Percentiles rank a stretch among this genome's conserved stretches.
Evolutionary conservation across 1,140 invertebrate genomes (phyloP).

Genomic region (Pteromalus puparum): DNA sequence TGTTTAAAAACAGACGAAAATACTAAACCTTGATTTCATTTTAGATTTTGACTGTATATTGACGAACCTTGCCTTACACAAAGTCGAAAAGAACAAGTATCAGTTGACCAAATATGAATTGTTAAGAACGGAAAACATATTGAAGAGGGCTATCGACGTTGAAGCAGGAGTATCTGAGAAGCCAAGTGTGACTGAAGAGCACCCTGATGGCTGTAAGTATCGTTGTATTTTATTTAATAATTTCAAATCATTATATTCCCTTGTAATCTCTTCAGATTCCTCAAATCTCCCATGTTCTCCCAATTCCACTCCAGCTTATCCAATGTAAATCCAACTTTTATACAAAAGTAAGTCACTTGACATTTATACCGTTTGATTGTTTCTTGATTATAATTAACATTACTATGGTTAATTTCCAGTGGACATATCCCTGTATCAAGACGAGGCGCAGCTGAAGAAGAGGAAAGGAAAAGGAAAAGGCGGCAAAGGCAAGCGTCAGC

Average conservation of each 20-base stretch:
- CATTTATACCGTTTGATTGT: conserved; percentile 11
- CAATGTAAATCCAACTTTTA: conserved; percentile 14
- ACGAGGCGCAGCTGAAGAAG: conserved; percentile 86
- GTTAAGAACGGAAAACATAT: conserved; percentile 87
- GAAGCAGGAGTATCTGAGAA: conserved; percentile 83
- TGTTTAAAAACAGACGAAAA: not conserved
- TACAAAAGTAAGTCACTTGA: not conserved
- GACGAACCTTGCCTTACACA: conserved; percentile 87
- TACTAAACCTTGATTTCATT: conserved; percentile 58
- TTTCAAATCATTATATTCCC: conserved; percentile 17
- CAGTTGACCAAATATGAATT: conserved; percentile 83
- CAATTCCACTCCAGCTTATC: too few species aligned
- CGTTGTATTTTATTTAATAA: conserved; percentile 13
- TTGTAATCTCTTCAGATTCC: too few species aligned
- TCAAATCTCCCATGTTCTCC: too few species aligned
- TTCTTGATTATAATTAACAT: not conserved
- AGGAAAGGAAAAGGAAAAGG: conserved; percentile 65
- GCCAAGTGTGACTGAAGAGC: conserved; percentile 85
- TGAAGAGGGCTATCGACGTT: conserved; percentile 88
- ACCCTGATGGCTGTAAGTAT: conserved; percentile 89
- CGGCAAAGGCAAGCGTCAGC: conserved; percentile 60
- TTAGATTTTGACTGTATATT: conserved; percentile 92
- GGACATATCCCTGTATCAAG: conserved; percentile 86
- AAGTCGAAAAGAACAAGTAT: conserved; percentile 84
- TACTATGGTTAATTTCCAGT: conserved; percentile 73